Evolutionary conservation across 2,113 vertebrate species (phyloP).

Genomic region (Castor canadensis): DNA sequence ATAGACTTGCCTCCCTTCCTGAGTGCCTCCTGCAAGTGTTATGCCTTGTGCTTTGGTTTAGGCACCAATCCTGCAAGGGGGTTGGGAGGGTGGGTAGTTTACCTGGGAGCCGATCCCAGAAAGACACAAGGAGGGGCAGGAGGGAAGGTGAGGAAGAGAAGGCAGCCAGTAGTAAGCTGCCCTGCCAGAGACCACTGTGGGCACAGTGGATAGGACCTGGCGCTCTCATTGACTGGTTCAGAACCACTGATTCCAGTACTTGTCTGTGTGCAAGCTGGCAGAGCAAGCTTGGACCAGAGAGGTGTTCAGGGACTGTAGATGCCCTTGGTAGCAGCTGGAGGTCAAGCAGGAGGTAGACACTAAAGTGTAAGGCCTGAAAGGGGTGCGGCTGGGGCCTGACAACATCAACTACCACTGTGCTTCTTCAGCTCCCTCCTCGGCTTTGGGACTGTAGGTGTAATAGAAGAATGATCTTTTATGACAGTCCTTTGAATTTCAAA

Average conservation of each 20-base stretch:
- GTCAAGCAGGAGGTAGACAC: accelerated
- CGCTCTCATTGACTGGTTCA: neutral
- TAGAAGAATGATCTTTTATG: neutral
- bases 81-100: neutral
- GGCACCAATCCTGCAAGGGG: neutral
- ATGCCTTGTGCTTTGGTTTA: neutral
- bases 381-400: accelerated
- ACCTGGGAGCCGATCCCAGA: neutral
- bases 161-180: no score
- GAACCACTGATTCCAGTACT: neutral
- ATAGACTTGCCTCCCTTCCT: accelerated
- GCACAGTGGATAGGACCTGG: neutral
- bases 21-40: neutral
- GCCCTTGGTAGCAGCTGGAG: neutral
- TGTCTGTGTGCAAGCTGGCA: neutral
- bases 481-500: neutral
- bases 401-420: neutral
- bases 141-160: neutral
- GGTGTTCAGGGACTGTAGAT: neutral
- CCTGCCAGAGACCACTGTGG: no score
- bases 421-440: neutral
- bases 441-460: neutral
- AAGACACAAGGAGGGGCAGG: neutral
- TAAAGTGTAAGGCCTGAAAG: neutral
- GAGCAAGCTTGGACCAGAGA: no score